phyloP scores from a whole-genome alignment of 1,140 invertebrate genomes.

The Brachionus manjavacas region DNA sequence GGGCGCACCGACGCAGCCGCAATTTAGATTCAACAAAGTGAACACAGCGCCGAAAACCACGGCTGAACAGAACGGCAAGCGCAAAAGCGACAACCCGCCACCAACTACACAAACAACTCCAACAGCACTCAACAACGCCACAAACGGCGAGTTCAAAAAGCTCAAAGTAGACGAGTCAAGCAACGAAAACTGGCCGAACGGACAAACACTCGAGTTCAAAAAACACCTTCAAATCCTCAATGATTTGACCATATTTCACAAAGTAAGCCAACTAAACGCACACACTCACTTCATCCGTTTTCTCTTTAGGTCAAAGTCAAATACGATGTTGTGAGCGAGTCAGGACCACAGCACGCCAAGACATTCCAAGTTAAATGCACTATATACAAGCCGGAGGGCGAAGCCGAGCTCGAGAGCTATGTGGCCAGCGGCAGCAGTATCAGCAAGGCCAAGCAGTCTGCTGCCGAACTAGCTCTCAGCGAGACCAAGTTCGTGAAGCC shows the following conservation, averaged over 20 bases:
- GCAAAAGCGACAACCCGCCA: background rate
- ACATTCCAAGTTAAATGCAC: constrained; percentile 1
- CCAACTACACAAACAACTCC: background rate
- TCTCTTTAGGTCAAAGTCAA: background rate
- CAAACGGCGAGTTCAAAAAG: background rate
- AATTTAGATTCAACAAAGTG: constrained; percentile 1
- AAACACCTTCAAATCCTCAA: background rate
- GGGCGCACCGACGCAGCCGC: background rate
- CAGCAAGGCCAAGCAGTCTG: background rate
- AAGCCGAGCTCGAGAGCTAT: background rate
- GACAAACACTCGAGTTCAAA: background rate
- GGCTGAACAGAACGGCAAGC: background rate
- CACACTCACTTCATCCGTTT: background rate
- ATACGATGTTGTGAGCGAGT: background rate
- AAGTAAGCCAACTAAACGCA: background rate
- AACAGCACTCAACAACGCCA: background rate
- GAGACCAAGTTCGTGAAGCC: background rate
- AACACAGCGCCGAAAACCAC: background rate
- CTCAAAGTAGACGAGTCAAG: background rate
- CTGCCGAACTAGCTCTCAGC: background rate
- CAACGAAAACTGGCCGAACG: background rate
- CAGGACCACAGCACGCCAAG: constrained; percentile 17
- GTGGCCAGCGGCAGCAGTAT: background rate
- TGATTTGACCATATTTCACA: background rate
- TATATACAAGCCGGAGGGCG: background rate